Evolutionary conservation across 2,797 vertebrate genomes (phyloP).

Genomic region (Neoniphon sammara): DNA sequence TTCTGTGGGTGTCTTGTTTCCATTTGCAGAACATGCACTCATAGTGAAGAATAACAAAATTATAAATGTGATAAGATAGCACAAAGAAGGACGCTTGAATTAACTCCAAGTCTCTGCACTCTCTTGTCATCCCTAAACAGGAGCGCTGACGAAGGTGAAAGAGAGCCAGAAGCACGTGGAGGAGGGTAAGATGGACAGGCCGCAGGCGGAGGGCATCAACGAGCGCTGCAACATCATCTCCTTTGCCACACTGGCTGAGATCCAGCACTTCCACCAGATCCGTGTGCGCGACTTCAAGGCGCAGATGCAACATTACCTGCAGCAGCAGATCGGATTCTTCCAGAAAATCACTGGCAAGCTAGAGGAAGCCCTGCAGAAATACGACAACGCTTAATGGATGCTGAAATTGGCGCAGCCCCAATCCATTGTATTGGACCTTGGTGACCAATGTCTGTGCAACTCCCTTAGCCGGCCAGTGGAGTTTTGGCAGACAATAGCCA

Average conservation of each 20-base stretch:
- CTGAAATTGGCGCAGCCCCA: background rate
- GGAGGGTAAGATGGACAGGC: conserved; percentile 95
- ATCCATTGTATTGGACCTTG: conserved; percentile 10
- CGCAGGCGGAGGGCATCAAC: conserved; percentile 91
- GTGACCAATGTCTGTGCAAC: conserved; percentile 23
- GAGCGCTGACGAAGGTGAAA: conserved; percentile 97
- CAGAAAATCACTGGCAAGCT: conserved; percentile 96
- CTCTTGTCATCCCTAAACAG: conserved; percentile 73
- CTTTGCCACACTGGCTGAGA: conserved; percentile 95
- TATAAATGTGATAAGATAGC: background rate
- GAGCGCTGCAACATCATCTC: conserved; percentile 99
- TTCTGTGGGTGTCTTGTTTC: background rate
- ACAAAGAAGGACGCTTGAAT: background rate
- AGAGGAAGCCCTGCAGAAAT: conserved; percentile 95
- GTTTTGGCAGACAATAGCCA: conserved; percentile 33
- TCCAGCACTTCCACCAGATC: conserved; percentile 97
- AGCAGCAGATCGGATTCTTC: conserved; percentile 96
- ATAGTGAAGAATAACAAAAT: background rate
- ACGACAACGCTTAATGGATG: conserved; percentile 87
- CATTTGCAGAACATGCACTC: background rate
- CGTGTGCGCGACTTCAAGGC: conserved; percentile 95
- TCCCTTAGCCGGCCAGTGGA: conserved; percentile 28
- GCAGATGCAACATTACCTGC: conserved; percentile 97
- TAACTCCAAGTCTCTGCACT: conserved; percentile 23
- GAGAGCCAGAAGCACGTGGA: conserved; percentile 97